Evolutionary conservation across 2,888 invertebrate genomes (phyloP).

Genomic region (Microplitis deprimator): DNA sequence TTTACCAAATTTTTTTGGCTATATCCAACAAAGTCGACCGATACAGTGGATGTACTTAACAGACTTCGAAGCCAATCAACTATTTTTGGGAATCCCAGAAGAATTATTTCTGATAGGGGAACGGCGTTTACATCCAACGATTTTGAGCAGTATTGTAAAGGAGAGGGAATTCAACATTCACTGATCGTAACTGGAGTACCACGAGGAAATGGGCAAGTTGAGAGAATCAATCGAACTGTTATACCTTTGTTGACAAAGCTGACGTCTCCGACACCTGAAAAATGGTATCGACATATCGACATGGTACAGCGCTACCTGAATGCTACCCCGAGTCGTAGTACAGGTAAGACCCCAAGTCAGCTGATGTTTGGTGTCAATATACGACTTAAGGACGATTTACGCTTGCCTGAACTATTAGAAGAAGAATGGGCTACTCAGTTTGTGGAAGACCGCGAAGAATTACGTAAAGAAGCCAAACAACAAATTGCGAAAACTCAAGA

Average conservation of each 20-base stretch:
- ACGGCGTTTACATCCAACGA: slow-evolving; percentile 35
- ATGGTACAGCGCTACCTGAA: slow-evolving; percentile 34
- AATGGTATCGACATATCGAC: slow-evolving; percentile 31
- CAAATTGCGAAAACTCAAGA: slow-evolving; percentile 48
- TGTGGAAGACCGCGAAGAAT: slow-evolving; percentile 40
- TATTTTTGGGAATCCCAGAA: slow-evolving; percentile 42
- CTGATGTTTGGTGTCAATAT: slow-evolving; percentile 42
- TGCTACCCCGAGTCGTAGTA: slow-evolving; percentile 32
- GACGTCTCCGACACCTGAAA: slow-evolving; percentile 31
- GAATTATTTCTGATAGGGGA: slow-evolving; percentile 41
- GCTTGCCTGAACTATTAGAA: slow-evolving; percentile 49
- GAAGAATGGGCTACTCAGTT: slow-evolving; percentile 44
- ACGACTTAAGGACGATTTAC: slow-evolving; percentile 41
- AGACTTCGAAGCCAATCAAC: slow-evolving; percentile 38
- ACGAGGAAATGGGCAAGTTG: slow-evolving; percentile 43
- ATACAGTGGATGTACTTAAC: slow-evolving; percentile 27
- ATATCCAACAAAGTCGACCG: slow-evolving; percentile 26
- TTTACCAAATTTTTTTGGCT: slow-evolving; percentile 46
- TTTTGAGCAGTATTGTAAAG: slow-evolving; percentile 38
- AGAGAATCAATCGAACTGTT: slow-evolving; percentile 38
- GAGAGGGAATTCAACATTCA: slow-evolving; percentile 36
- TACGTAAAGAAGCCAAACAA: slow-evolving; percentile 44
- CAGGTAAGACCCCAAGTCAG: slow-evolving; percentile 8
- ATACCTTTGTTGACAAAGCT: slow-evolving; percentile 42
- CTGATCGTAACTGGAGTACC: slow-evolving; percentile 39